These are phyloP conservation scores for Coecobrya sp. DNA, from an alignment of 2,888 invertebrate species.

Conservation along the genomic window DNA sequence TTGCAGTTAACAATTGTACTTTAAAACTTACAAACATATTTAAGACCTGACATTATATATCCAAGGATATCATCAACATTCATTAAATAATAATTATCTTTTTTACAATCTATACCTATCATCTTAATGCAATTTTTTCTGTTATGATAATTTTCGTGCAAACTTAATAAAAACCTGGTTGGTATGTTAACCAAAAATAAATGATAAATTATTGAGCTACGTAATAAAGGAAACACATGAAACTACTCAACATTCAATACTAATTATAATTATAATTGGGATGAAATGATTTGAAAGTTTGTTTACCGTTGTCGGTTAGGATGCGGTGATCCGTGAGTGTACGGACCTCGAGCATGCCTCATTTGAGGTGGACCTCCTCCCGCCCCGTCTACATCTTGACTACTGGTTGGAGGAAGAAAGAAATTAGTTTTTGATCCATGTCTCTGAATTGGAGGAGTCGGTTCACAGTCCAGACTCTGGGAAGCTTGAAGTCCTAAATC, in stretches of 20 bases:
- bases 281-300: not conserved
- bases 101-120: not conserved
- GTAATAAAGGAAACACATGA: not conserved
- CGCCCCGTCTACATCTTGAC: constrained; percentile 82
- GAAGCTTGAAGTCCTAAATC: constrained; percentile 96
- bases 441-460: constrained; percentile 95
- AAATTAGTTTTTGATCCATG: constrained; percentile 96
- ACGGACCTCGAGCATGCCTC: constrained; percentile 89
- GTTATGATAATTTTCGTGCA: not conserved
- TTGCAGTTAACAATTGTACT: not conserved
- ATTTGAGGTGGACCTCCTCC: constrained; percentile 79
- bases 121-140: not conserved
- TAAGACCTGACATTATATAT: not conserved
- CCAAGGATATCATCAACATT: not conserved
- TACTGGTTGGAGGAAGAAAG: constrained; percentile 92
- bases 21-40: not conserved
- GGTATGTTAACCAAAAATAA: not conserved
- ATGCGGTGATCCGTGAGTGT: constrained; percentile 94
- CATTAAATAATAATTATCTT: not conserved
- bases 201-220: not conserved
- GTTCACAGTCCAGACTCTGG: constrained; percentile 97
- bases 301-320: constrained; percentile 91
- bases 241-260: not conserved
- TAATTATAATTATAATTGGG: too few species aligned
- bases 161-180: not conserved